phyloP scores from a whole-genome alignment of 2,888 invertebrate species.

The Ametastegia equiseti region DNA sequence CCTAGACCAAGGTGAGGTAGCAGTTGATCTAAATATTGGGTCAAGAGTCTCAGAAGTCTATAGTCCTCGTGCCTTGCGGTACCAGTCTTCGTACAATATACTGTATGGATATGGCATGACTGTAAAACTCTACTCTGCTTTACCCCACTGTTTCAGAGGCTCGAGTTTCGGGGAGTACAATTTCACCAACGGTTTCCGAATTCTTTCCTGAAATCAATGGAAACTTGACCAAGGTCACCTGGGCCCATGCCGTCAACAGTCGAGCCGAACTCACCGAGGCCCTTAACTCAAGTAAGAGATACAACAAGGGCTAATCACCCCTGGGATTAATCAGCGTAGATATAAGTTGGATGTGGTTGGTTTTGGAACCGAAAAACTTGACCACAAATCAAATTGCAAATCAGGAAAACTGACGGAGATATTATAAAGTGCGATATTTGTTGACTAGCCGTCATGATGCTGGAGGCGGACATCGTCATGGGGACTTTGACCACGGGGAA shows the following conservation, averaged over 20 bases:
- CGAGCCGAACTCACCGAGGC: constrained; percentile 80
- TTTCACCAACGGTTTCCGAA: constrained; percentile 65
- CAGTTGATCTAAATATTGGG: constrained; percentile 60
- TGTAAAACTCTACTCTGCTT: no score
- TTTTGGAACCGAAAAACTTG: no score
- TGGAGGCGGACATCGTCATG: constrained; percentile 91
- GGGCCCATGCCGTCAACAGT: constrained; percentile 93
- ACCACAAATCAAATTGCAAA: no score
- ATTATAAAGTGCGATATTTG: background rate
- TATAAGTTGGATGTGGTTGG: no score
- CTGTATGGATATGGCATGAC: background rate
- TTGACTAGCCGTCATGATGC: constrained; percentile 79
- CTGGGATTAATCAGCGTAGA: no score
- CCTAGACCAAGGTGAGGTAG: constrained; percentile 35
- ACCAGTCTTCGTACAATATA: constrained; percentile 7
- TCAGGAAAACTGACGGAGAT: background rate
- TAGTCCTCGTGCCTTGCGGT: constrained; percentile 58
- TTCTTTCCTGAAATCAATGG: constrained; percentile 77
- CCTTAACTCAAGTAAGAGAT: constrained; percentile 74
- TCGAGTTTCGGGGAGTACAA: constrained; percentile 59
- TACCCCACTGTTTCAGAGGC: no score
- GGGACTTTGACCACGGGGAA: constrained; percentile 78
- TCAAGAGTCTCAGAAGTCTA: constrained; percentile 61
- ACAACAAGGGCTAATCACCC: background rate
- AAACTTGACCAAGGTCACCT: constrained; percentile 86